Conservation (phyloP, 2,888 invertebrate genomes). For the Malthinus seriepunctatus region DNA sequence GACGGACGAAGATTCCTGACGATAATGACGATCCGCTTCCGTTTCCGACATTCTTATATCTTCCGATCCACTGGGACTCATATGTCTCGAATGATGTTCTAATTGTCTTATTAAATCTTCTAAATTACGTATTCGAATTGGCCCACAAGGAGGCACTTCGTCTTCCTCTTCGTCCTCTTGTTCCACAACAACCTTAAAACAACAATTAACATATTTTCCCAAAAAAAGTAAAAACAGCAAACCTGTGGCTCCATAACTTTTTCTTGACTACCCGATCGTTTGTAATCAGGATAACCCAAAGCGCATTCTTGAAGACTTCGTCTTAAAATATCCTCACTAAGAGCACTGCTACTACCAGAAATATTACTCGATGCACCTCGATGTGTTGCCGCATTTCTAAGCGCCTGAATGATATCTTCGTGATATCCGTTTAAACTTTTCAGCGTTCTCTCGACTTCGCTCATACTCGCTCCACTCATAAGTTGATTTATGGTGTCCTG, state of each 20-base stretch:
- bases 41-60: slow-evolving; percentile 89
- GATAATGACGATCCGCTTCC: slow-evolving; percentile 84
- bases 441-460: slow-evolving; percentile 84
- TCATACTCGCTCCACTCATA: slow-evolving; percentile 62
- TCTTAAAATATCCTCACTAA: slow-evolving; percentile 70
- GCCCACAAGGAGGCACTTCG: slow-evolving; percentile 78
- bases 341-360: slow-evolving; percentile 66
- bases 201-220: too few species aligned
- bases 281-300: slow-evolving; percentile 64
- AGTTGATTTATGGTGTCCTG: slow-evolving; percentile 68
- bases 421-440: slow-evolving; percentile 91
- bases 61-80: slow-evolving; percentile 90
- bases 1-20: slow-evolving; percentile 68
- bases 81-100: slow-evolving; percentile 85
- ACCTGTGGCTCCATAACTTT: slow-evolving; percentile 73
- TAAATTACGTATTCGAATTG: slow-evolving; percentile 85
- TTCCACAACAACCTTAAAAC: slow-evolving; percentile 53
- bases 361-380: slow-evolving; percentile 59
- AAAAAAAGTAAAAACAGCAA: too few species aligned
- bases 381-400: slow-evolving; percentile 78
- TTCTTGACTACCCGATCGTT: slow-evolving; percentile 67
- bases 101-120: slow-evolving; percentile 89
- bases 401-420: slow-evolving; percentile 88
- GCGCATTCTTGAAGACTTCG: slow-evolving; percentile 69
- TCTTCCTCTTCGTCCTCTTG: slow-evolving; percentile 71